Conservation (phyloP, 2,113 vertebrate species). For the Nyctereutes procyonoides region DNA sequence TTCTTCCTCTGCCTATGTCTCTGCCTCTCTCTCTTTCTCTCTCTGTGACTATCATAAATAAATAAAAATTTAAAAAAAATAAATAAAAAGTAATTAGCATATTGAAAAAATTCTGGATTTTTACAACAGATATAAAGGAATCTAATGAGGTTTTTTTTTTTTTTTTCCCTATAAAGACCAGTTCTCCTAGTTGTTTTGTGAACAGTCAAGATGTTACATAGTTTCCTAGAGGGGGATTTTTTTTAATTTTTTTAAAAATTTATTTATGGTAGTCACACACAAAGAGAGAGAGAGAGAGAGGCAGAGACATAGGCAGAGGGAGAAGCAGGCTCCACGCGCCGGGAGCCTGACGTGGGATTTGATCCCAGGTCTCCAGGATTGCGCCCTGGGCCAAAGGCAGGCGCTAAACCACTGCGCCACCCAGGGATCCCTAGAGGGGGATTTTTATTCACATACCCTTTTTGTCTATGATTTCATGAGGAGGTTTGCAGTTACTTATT, state of each 20-base stretch:
- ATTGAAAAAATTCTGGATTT: background rate
- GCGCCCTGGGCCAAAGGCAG: too few relatives aligned
- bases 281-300: too few relatives aligned
- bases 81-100: conserved; percentile 10
- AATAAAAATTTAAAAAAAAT: too few relatives aligned
- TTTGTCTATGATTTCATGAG: background rate
- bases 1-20: too few relatives aligned
- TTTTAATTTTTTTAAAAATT: background rate
- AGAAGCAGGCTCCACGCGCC: too few relatives aligned
- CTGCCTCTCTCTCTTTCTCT: too few relatives aligned
- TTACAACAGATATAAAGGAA: conserved; percentile 21
- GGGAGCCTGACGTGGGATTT: too few relatives aligned
- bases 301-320: too few relatives aligned
- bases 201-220: background rate
- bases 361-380: too few relatives aligned
- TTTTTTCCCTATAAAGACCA: background rate
- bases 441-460: conserved; percentile 36
- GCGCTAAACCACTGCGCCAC: too few relatives aligned
- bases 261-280: too few relatives aligned
- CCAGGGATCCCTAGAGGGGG: background rate
- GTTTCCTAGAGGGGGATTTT: background rate
- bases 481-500: conserved; percentile 37
- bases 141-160: background rate
- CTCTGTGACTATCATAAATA: too few relatives aligned
- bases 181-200: background rate